Evolutionary conservation across 2,888 invertebrate genomes (phyloP).

Genomic region (Drosophila multiciliata): DNA sequence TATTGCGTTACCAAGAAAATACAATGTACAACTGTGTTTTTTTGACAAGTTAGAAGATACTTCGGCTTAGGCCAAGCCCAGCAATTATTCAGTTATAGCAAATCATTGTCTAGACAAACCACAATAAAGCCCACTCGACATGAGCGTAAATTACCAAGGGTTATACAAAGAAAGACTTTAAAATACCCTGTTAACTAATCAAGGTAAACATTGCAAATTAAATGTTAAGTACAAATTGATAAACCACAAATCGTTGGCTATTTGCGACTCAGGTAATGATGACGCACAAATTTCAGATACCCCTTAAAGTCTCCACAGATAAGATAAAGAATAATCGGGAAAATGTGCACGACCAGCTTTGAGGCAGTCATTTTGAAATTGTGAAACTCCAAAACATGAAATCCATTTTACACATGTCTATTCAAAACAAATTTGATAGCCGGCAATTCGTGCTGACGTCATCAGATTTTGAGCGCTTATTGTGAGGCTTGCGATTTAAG

Average conservation of each 20-base stretch:
- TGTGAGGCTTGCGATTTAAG: constrained; percentile 23
- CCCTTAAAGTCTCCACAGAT: constrained; percentile 35
- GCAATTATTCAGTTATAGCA: constrained; percentile 13
- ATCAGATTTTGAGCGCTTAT: constrained; percentile 27
- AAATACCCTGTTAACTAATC: constrained; percentile 21
- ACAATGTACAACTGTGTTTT: background rate
- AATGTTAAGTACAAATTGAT: constrained; percentile 34
- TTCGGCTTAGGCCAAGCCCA: constrained; percentile 43
- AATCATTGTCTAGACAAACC: constrained; percentile 26
- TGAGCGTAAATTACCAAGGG: constrained; percentile 4
- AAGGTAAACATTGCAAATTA: constrained; percentile 13
- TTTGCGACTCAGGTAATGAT: constrained; percentile 41
- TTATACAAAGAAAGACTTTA: background rate
- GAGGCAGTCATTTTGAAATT: constrained; percentile 8
- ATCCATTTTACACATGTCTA: constrained; percentile 1
- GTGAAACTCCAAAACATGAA: constrained; percentile 13
- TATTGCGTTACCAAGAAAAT: constrained; percentile 19
- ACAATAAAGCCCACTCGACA: constrained; percentile 28
- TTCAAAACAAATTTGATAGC: constrained; percentile 19
- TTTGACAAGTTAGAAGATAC: constrained; percentile 3
- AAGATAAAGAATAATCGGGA: constrained; percentile 57
- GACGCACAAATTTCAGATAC: constrained; percentile 3
- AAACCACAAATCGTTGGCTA: constrained; percentile 25
- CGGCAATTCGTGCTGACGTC: constrained; percentile 44
- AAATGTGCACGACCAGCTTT: constrained; percentile 21